Conservation (phyloP, 2,113 vertebrate genomes). For the Archilochus colubris region DNA sequence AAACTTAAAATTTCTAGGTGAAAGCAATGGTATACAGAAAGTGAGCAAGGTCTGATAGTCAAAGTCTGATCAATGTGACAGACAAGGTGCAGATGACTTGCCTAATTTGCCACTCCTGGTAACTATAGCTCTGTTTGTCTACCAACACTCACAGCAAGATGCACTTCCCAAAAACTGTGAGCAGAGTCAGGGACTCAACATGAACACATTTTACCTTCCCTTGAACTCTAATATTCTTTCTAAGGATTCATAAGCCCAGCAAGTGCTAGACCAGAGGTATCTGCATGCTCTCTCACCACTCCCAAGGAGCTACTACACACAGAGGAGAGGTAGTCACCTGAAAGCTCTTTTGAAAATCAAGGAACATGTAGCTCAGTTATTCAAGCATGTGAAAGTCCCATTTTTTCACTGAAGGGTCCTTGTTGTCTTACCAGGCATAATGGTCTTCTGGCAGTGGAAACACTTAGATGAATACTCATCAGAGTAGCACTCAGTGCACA, state of each 20-base stretch:
- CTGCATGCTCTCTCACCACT: background rate
- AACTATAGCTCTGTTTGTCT: background rate
- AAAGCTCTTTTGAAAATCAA: background rate
- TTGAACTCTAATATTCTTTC: background rate
- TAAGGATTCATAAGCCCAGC: background rate
- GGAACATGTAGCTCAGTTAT: background rate
- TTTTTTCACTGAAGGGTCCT: background rate
- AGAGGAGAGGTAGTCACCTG: background rate
- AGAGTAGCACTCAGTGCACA: slow-evolving; percentile 83
- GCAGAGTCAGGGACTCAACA: background rate
- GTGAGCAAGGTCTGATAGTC: background rate
- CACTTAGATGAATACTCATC: slow-evolving; percentile 82
- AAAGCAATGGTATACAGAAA: background rate
- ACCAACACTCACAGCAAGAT: rapidly evolving
- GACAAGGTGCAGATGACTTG: background rate
- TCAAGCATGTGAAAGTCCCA: background rate
- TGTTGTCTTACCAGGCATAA: slow-evolving; percentile 82
- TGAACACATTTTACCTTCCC: background rate
- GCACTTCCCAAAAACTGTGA: background rate
- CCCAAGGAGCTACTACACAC: background rate
- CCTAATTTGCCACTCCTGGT: background rate
- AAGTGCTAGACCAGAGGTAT: background rate
- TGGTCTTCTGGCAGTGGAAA: slow-evolving; percentile 81
- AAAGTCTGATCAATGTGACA: background rate
- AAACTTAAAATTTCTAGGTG: background rate